Evolutionary conservation across 30 jellyfish, hydroid and myxozoan genomes (phyloP).

Genomic region (Clytia hemisphaerica): DNA sequence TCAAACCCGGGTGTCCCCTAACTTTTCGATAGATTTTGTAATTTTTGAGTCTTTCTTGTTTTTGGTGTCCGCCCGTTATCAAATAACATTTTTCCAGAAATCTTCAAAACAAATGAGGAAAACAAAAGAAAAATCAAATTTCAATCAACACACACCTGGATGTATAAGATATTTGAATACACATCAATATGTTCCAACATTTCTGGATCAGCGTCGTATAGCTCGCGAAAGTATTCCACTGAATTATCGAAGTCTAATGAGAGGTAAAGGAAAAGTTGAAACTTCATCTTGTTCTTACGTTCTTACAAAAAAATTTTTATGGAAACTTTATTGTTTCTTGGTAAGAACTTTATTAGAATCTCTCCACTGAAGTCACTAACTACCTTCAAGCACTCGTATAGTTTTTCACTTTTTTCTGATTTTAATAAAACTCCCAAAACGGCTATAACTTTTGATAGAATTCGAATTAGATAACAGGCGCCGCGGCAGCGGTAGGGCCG

Average conservation of each 20-base stretch:
- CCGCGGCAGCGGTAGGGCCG: too few species aligned
- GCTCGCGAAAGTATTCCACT: slow-evolving; percentile 51
- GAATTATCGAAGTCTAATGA: slow-evolving; percentile 73
- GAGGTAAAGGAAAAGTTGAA: neutral
- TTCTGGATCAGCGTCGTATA: slow-evolving; percentile 66
- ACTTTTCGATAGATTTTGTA: neutral
- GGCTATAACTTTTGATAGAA: too few species aligned
- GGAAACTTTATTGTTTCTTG: neutral
- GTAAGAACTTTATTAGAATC: neutral
- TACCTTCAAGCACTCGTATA: neutral
- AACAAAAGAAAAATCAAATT: too few species aligned
- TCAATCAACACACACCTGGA: slow-evolving; percentile 70
- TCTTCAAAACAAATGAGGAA: too few species aligned
- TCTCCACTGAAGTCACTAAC: neutral
- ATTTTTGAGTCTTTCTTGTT: too few species aligned
- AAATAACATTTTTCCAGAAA: too few species aligned
- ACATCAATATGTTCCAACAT: slow-evolving; percentile 81
- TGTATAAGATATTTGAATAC: slow-evolving; percentile 78
- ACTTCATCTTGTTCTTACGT: neutral
- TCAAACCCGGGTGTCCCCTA: slow-evolving; percentile 35
- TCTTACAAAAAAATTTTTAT: neutral
- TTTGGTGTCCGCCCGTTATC: too few species aligned
- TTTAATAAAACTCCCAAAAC: neutral
- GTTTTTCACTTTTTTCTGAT: neutral
- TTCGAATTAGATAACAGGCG: too few species aligned